A percentile compares a stretch with the other conserved stretches of the same genome.
Conservation (phyloP, 2,797 vertebrate species). For the Arctocebus calabarensis region DNA sequence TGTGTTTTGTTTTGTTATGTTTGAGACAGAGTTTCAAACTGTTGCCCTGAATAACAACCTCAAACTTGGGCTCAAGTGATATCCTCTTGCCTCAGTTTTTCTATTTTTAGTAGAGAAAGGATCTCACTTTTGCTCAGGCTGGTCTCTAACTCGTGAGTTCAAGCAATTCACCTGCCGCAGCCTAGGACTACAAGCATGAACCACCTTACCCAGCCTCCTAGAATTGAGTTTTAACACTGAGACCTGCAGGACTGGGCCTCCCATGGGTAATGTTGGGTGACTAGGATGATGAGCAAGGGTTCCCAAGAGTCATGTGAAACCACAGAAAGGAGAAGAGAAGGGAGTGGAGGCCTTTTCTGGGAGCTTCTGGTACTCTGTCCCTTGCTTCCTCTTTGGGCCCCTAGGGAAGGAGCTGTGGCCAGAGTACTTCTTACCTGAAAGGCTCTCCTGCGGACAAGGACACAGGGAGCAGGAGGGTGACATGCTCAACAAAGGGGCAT, state of each 20-base stretch:
- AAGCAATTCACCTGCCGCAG: too few relatives aligned
- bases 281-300: neutral
- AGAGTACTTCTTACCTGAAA: conserved; percentile 24
- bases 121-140: too few relatives aligned
- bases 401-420: neutral
- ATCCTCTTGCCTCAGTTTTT: too few relatives aligned
- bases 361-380: neutral
- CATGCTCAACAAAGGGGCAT: conserved; percentile 72
- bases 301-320: neutral
- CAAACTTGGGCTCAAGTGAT: too few relatives aligned
- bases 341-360: neutral
- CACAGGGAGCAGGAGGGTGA: neutral
- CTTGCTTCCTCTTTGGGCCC: neutral
- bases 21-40: too few relatives aligned
- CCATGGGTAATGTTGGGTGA: neutral
- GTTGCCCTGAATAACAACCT: too few relatives aligned
- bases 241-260: neutral
- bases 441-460: conserved; percentile 58
- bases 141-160: too few relatives aligned
- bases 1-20: too few relatives aligned
- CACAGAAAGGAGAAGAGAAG: neutral
- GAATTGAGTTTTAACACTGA: neutral
- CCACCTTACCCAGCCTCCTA: too few relatives aligned
- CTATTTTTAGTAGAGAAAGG: too few relatives aligned
- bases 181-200: too few relatives aligned